Percentiles rank a stretch among this genome's conserved stretches.
Evolutionary conservation across 2,888 invertebrate genomes (phyloP).

Genomic region (Heliconius ethilla): DNA sequence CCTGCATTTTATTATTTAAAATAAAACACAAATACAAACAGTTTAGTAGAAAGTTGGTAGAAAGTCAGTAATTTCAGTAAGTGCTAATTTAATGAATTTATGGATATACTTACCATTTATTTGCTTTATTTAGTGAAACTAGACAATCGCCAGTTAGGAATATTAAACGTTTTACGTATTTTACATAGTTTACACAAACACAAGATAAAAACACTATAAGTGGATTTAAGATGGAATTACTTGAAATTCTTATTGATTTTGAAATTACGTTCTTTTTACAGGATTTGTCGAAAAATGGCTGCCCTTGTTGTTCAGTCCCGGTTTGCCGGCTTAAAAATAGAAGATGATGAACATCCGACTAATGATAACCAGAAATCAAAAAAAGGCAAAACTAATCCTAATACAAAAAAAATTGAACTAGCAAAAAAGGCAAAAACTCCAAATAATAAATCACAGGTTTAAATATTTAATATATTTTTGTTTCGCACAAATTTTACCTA

Average conservation of each 20-base stretch:
- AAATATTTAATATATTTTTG: constrained; percentile 4
- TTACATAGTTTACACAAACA: neutral
- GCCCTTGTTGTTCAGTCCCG: constrained; percentile 86
- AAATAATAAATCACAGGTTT: constrained; percentile 62
- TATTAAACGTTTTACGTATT: neutral
- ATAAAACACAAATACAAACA: constrained; percentile 27
- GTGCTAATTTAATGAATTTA: constrained; percentile 1
- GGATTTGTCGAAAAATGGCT: constrained; percentile 74
- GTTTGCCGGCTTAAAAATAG: constrained; percentile 88
- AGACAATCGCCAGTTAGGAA: neutral
- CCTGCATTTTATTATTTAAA: constrained; percentile 28
- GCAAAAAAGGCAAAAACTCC: constrained; percentile 62
- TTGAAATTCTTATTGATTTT: neutral
- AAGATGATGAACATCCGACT: constrained; percentile 84
- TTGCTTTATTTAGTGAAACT: neutral
- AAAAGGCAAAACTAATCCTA: constrained; percentile 66
- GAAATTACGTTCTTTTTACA: constrained; percentile 21
- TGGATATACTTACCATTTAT: neutral
- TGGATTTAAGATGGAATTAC: constrained; percentile 1
- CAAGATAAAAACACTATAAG: neutral
- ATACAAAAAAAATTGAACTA: constrained; percentile 64
- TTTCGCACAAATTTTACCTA: neutral
- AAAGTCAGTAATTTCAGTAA: constrained; percentile 8
- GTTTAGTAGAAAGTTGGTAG: constrained; percentile 13
- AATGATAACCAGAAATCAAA: constrained; percentile 66